phyloP scores from a whole-genome alignment of 2,113 vertebrate species.

The human region GRCh38 chr11:70236001-70236500 shows the following conservation, averaged over 20 bases:
- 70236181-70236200: too few relatives aligned
- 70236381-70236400: neutral
- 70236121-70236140: neutral
- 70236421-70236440: neutral
- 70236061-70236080: neutral
- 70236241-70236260: too few relatives aligned
- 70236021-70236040: neutral
- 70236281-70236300: too few relatives aligned
- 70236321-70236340: neutral
- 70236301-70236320: too few relatives aligned
- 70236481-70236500: neutral
- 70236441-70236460: neutral
- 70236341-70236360: fast-evolving
- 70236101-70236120: fast-evolving
- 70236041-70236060: neutral
- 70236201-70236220: too few relatives aligned
- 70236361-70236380: fast-evolving
- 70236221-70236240: too few relatives aligned
- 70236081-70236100: neutral
- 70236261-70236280: too few relatives aligned
- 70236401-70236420: neutral
- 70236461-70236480: neutral
- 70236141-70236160: neutral
- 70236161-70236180: too few relatives aligned
- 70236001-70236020: neutral